Evolutionary conservation across 2,888 invertebrate genomes (phyloP), one percentile per base, ranked within the genome.

Genomic region (Theristus sp.): DNA sequence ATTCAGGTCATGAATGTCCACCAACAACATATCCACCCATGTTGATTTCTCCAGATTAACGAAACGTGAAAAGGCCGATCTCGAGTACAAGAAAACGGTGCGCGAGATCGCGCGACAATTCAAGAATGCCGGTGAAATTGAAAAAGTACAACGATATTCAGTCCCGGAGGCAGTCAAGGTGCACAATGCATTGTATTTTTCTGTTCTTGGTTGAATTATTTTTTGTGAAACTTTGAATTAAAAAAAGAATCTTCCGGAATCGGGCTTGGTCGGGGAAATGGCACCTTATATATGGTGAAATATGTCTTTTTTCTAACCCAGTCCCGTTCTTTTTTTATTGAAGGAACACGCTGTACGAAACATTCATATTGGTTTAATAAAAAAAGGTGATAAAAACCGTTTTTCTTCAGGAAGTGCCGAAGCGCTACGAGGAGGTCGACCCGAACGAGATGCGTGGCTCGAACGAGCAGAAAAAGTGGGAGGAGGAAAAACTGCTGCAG

Each of bases 91-190:
- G 73, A 90, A 89, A 72, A 87, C 86, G 65, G 79, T 98, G 56
- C 77, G 98, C 25, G 81, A 84, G 69, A 80, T 96, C 64, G 96
- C 94, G 1, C 88, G 88, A 73, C 90, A 94, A 75, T 94, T 96
- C 83, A 90, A 91, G 73, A 84, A 83, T 71, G 96, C 96, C 0
- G 80, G 89, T 61, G 91, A 96, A 72, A 76, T 93, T 62, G 91
- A 93, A 78, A 85, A 86, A 73, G 84, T 90, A 1, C 87, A 91
- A 69, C 80, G 96, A 59, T 98, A 96, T 78, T 87, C 84, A 68
- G 93, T 96, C 85, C 94, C 94, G 0, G 83, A 84, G 69, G 90
- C 77, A 62, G 74, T 74, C 56, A 72, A 65, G 59, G 65, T 59
- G 10, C n/a, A n/a, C n/a, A n/a, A n/a, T n/a, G n/a, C n/a, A 56